Evolutionary conservation across 2,113 vertebrate genomes (phyloP), one percentile per base, ranked within the genome.

Genomic region (Hemibagrus wyckioides): DNA sequence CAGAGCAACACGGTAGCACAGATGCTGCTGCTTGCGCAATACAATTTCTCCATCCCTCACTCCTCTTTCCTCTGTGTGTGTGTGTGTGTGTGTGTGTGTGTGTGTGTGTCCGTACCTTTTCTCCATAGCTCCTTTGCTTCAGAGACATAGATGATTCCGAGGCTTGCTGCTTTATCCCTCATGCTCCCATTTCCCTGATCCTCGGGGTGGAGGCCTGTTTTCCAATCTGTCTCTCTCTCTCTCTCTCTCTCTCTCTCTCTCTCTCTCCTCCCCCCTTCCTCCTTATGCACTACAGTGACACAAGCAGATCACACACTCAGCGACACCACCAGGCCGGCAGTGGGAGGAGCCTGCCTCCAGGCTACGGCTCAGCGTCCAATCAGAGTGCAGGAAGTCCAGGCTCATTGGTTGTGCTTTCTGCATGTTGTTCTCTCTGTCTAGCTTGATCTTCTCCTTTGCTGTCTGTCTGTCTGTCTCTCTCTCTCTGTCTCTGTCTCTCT

Each of bases 331-430:
- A 39, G 81, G 82, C 84, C 44, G 76, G 85, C 80, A 61, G 87
- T 59, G 76, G 86, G 88, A n/a, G 84, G 90, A 84, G 81, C 48
- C 54, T 71, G 41, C 0, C 44, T 71, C 54, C 48, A 4, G 65
- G 57, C 56, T 80, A 36, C 10, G 23, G 44, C 30, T 54, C 54
- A 83, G 39, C 30, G 86, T 28, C 89, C 89, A 90, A 90, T 91
- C 88, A 83, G 33, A 79, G 77, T 4, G 17, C 75, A 63, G 79
- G 28, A 54, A 30, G 92, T 82, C 93, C 92, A 89, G 91, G 87
- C 91, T 89, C 94, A 94, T 96, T 91, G 93, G 93, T 94, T 94
- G 93, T 94, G 28, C 19, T 54, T 50, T 14, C 25, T 91, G 84
- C 69, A 90, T 87, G 90, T 52, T 69, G 67, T 89, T 89, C 30